Percentiles rank a stretch among this genome's conserved stretches.
Evolutionary conservation across 2,113 vertebrate species (phyloP).

Genomic region (Rhinichthys klamathensis): DNA sequence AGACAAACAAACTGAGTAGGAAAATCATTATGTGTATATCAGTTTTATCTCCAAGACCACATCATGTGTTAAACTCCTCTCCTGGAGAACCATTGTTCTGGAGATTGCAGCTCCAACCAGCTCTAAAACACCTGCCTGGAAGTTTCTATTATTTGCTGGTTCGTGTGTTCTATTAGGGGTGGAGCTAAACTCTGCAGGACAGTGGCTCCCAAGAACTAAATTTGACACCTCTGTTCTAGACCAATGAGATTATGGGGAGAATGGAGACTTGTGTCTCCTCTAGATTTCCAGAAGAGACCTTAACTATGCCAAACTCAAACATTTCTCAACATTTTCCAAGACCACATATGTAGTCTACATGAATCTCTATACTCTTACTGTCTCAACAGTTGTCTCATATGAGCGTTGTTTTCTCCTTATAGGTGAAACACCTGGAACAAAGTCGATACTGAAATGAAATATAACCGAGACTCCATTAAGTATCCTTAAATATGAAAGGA

Average conservation of each 20-base stretch:
- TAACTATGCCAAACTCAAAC: neutral
- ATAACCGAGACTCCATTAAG: neutral
- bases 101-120: too few species aligned
- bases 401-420: neutral
- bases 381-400: neutral
- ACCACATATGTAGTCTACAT: neutral
- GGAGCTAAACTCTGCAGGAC: too few species aligned
- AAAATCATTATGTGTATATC: neutral
- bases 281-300: neutral
- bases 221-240: too few species aligned
- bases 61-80: too few species aligned
- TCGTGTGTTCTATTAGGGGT: too few species aligned
- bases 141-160: too few species aligned
- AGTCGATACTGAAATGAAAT: neutral
- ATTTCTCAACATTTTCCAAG: neutral
- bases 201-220: too few species aligned
- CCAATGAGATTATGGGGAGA: too few species aligned
- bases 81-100: too few species aligned
- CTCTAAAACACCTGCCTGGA: too few species aligned
- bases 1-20: neutral
- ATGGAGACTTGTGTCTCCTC: neutral
- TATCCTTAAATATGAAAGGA: neutral
- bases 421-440: neutral
- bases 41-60: too few species aligned
- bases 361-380: neutral